Evolutionary conservation across 1,140 invertebrate species (phyloP).

Genomic region (Anoplolepis gracilipes): DNA sequence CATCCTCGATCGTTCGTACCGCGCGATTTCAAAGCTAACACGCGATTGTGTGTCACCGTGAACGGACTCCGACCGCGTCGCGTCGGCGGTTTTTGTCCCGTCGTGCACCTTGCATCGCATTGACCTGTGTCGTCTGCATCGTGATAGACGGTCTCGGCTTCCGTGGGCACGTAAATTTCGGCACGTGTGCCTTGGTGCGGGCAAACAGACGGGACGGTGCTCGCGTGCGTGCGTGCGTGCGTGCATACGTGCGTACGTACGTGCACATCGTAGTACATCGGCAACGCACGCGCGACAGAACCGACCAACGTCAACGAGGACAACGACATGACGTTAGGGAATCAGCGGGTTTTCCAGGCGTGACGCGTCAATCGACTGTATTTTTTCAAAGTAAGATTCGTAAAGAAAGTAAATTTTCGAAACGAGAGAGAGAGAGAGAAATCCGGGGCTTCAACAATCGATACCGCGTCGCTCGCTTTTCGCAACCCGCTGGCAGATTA

Average conservation of each 20-base stretch:
- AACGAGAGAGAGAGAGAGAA: background rate
- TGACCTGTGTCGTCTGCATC: constrained; percentile 11
- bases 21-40: background rate
- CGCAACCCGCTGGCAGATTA: constrained; percentile 3
- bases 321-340: background rate
- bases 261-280: background rate
- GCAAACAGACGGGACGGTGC: background rate
- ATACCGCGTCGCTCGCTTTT: constrained; percentile 23
- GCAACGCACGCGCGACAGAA: constrained; percentile 35
- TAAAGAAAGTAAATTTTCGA: background rate
- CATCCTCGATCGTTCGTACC: background rate
- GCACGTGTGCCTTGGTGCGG: background rate
- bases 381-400: background rate
- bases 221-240: background rate
- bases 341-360: background rate
- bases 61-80: background rate
- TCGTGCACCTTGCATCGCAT: background rate
- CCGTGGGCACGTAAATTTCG: background rate
- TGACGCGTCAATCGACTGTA: background rate
- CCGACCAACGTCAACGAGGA: background rate
- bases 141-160: background rate
- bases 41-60: background rate
- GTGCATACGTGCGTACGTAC: background rate
- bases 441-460: constrained; percentile 29
- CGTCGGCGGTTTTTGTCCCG: background rate